A percentile compares a stretch with the other conserved stretches of the same genome.
Conservation (phyloP, 2,888 invertebrate genomes). For the Megastigmus dorsalis region DNA sequence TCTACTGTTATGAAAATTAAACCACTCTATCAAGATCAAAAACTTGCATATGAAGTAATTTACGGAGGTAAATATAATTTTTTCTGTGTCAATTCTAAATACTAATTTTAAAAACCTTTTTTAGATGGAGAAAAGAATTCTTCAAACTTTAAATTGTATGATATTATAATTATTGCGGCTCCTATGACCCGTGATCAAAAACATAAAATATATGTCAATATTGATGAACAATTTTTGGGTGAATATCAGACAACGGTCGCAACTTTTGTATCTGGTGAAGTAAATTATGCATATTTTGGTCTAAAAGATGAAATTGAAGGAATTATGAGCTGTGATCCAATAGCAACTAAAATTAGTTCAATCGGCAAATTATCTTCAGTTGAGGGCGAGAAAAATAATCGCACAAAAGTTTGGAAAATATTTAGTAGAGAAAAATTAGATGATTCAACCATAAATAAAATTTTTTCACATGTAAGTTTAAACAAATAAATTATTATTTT, state of each 20-base stretch:
- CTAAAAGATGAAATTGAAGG: constrained; percentile 67
- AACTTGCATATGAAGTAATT: constrained; percentile 63
- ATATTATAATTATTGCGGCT: constrained; percentile 78
- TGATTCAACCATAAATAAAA: constrained; percentile 71
- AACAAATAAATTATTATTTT: constrained; percentile 1
- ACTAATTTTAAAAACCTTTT: constrained; percentile 32
- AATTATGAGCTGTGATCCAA: constrained; percentile 75
- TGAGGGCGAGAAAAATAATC: constrained; percentile 57
- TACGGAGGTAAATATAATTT: constrained; percentile 63
- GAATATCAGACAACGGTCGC: constrained; percentile 77
- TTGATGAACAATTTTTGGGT: constrained; percentile 68
- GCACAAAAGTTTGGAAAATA: constrained; percentile 77
- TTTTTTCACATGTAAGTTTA: constrained; percentile 73
- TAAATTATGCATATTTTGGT: constrained; percentile 75
- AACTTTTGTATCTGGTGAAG: constrained; percentile 76
- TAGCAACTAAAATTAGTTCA: constrained; percentile 74
- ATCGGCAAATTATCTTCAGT: constrained; percentile 72
- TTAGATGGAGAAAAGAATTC: constrained; percentile 61
- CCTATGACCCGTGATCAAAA: constrained; percentile 75
- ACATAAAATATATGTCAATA: constrained; percentile 72
- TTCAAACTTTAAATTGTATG: constrained; percentile 71
- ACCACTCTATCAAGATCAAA: constrained; percentile 51
- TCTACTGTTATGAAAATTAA: constrained; percentile 64
- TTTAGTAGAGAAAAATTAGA: constrained; percentile 76
- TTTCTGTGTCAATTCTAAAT: too few relatives aligned